phyloP scores from a whole-genome alignment of 2,797 vertebrate species.

The Schizothorax lantsangensis region DNA sequence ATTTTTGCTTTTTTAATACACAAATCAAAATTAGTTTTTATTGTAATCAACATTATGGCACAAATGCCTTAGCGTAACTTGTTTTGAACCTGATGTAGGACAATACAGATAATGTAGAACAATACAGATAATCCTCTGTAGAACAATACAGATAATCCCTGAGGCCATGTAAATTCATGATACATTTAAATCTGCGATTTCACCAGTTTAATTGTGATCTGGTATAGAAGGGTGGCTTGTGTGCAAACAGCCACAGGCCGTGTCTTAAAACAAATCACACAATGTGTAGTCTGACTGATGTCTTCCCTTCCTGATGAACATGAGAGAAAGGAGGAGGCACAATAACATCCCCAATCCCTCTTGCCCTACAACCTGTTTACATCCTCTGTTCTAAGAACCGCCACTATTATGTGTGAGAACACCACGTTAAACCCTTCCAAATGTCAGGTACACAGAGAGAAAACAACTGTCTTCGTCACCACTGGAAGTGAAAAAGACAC shows the following conservation, averaged over 20 bases:
- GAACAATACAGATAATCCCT: background rate
- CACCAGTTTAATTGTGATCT: background rate
- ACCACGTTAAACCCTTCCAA: constrained; percentile 43
- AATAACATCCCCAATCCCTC: constrained; percentile 61
- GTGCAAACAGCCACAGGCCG: constrained; percentile 44
- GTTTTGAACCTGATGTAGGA: background rate
- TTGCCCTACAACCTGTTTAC: constrained; percentile 72
- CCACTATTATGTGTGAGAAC: constrained; percentile 48
- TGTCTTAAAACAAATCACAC: constrained; percentile 59
- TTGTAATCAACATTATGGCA: background rate
- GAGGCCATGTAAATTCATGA: background rate
- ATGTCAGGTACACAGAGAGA: constrained; percentile 43
- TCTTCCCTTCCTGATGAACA: constrained; percentile 61
- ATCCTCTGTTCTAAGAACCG: constrained; percentile 53
- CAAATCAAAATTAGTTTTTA: background rate
- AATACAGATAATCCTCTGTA: background rate
- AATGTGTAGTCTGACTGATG: constrained; percentile 59
- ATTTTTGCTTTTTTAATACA: background rate
- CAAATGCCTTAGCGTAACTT: background rate
- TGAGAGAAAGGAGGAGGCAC: constrained; percentile 43
- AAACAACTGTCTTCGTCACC: constrained; percentile 15
- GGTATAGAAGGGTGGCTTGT: background rate
- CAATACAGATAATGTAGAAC: background rate
- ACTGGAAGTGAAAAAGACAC: background rate
- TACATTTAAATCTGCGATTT: background rate